Conservation (phyloP, 2,797 vertebrate genomes). For the Periparus ater region DNA sequence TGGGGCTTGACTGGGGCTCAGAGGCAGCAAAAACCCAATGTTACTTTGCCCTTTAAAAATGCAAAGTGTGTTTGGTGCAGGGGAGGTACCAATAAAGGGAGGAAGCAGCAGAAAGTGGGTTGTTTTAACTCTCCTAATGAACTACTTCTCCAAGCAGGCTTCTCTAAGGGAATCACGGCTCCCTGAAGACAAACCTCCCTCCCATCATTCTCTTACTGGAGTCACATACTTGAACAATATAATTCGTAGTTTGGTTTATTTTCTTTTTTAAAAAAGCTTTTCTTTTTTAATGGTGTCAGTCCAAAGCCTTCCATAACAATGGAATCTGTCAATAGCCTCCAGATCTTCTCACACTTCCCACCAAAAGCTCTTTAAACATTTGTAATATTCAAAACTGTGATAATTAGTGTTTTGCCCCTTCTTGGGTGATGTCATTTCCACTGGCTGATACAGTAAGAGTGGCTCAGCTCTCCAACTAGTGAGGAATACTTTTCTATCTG, state of each 20-base stretch:
- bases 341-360: slow-evolving; percentile 27
- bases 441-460: not conserved
- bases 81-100: not conserved
- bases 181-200: not conserved
- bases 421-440: not conserved
- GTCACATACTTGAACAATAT: not conserved
- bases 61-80: not conserved
- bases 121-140: not conserved
- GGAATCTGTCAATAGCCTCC: not conserved
- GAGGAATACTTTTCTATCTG: not conserved
- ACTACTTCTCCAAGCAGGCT: not conserved
- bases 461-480: not conserved
- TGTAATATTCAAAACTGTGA: not conserved
- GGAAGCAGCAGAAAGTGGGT: not conserved
- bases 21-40: not conserved
- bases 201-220: not conserved
- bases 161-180: not conserved
- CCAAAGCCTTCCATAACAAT: not conserved
- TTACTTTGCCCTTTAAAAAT: not conserved
- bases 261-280: not conserved
- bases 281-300: not conserved
- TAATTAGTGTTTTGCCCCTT: not conserved
- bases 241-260: not conserved
- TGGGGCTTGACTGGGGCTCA: not conserved
- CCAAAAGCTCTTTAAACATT: slow-evolving; percentile 11